Evolutionary conservation across 2,888 invertebrate species (phyloP).

Genomic region (Platynereis dumerilii): DNA sequence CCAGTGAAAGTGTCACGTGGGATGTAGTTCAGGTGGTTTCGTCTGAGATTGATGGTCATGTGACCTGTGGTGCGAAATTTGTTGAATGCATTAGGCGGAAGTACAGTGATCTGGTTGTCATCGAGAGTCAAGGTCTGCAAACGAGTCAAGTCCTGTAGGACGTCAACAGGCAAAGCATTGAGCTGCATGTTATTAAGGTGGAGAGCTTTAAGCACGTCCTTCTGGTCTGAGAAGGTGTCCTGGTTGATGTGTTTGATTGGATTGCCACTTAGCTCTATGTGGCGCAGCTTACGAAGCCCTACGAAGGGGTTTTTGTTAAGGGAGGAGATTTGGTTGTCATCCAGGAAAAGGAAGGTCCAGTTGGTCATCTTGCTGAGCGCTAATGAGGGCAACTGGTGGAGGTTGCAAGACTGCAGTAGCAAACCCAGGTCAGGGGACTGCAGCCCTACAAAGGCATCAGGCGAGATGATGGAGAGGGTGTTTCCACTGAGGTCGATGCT

Average conservation of each 20-base stretch:
- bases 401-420: neutral
- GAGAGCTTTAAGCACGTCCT: neutral
- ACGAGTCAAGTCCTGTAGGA: neutral
- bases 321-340: neutral
- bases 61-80: neutral
- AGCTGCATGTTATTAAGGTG: neutral
- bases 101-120: neutral
- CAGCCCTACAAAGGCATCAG: neutral
- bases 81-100: neutral
- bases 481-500: conserved; percentile 1
- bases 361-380: conserved; percentile 4
- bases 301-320: conserved; percentile 1
- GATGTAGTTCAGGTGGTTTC: neutral
- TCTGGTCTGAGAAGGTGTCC: neutral
- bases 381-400: neutral
- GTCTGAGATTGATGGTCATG: conserved; percentile 9
- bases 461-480: neutral
- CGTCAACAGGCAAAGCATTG: neutral
- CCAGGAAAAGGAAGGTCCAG: conserved; percentile 2
- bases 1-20: neutral
- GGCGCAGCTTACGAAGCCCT: conserved; percentile 1
- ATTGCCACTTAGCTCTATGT: neutral
- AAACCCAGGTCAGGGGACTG: neutral
- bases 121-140: conserved; percentile 1
- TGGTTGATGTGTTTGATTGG: conserved; percentile 6